phyloP scores from a whole-genome alignment of 2,888 invertebrate species.

The Sisyra nigra region DNA sequence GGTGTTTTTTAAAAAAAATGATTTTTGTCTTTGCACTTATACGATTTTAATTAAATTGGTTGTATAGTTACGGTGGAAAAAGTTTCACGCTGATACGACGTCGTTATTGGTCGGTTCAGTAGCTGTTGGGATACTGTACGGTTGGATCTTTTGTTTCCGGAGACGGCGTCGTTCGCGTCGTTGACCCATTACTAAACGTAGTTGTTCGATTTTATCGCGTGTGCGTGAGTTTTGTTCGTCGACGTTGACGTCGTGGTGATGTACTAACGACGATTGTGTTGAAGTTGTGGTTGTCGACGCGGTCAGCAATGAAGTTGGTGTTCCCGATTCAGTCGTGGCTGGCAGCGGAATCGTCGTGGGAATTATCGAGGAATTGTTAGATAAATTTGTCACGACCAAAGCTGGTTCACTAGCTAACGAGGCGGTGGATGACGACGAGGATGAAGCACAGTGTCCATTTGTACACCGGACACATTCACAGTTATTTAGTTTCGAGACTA shows the following conservation, averaged over 20 bases:
- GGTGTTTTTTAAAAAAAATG: no score
- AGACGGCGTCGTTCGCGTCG: conserved; percentile 70
- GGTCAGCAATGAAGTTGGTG: conserved; percentile 1
- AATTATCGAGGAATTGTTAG: conserved; percentile 1
- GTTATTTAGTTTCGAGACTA: neutral
- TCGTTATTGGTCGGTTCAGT: conserved; percentile 18
- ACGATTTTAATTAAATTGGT: no score
- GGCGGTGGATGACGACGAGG: neutral
- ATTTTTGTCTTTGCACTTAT: no score
- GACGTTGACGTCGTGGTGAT: conserved; percentile 14
- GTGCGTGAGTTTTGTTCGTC: conserved; percentile 31
- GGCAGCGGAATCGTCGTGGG: conserved; percentile 12
- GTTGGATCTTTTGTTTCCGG: conserved; percentile 49
- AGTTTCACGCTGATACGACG: conserved; percentile 6
- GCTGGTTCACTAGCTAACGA: conserved; percentile 1
- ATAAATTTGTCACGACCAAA: neutral
- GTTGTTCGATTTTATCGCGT: conserved; percentile 65
- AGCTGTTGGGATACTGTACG: conserved; percentile 40
- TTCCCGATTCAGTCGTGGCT: conserved; percentile 4
- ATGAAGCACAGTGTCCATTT: conserved; percentile 14
- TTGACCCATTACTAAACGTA: conserved; percentile 82
- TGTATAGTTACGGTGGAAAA: neutral
- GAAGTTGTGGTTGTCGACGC: conserved; percentile 7
- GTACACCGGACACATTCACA: conserved; percentile 15
- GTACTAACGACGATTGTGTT: conserved; percentile 6